Percentiles rank a stretch among this genome's conserved stretches.
Evolutionary conservation across 2,888 invertebrate species (phyloP).

Genomic region (Epinotia nisella): DNA sequence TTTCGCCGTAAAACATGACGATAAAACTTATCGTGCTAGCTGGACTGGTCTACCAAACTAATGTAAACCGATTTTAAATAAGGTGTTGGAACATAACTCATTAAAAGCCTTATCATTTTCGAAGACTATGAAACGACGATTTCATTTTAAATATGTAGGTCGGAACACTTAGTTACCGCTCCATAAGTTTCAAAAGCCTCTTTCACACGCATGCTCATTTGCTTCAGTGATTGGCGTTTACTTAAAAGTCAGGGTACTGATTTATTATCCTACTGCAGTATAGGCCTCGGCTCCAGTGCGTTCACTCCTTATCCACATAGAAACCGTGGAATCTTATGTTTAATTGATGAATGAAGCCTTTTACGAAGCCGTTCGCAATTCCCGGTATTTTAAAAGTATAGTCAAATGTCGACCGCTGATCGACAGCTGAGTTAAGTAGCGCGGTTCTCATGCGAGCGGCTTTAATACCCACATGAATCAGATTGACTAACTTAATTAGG

Average conservation of each 20-base stretch:
- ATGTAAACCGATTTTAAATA: no score
- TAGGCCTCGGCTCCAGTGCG: conserved; percentile 47
- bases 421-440: conserved; percentile 46
- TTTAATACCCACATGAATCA: conserved; percentile 61
- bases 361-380: conserved; percentile 42
- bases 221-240: neutral
- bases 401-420: conserved; percentile 36
- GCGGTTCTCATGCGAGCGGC: conserved; percentile 56
- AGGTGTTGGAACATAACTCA: no score
- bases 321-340: conserved; percentile 53
- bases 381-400: conserved; percentile 41
- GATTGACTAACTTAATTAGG: conserved; percentile 11
- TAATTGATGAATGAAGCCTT: conserved; percentile 50
- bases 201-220: neutral
- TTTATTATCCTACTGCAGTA: neutral
- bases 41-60: no score
- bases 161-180: no score
- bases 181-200: neutral
- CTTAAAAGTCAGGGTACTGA: neutral
- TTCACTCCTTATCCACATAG: conserved; percentile 52
- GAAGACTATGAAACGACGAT: no score
- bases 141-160: no score
- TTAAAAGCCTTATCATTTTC: no score
- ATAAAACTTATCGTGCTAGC: no score
- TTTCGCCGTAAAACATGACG: no score